These are phyloP conservation scores for Leptoclinus maculatus DNA, from an alignment of 2,797 vertebrate species.

Conservation along the genomic window DNA sequence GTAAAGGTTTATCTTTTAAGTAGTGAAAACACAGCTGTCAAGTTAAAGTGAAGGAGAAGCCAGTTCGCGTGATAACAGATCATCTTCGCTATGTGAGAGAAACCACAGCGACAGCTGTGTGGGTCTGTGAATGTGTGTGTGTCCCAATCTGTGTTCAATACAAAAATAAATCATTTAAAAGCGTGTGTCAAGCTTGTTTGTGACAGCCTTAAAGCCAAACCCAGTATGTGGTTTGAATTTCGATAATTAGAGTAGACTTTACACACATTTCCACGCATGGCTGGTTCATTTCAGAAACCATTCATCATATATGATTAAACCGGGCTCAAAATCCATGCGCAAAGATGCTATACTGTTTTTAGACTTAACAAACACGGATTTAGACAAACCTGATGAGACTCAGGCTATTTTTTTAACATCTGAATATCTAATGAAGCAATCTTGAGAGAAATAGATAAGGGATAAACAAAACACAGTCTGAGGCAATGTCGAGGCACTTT, in stretches of 20 bases:
- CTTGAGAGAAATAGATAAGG: slow-evolving; percentile 2
- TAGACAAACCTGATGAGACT: background rate
- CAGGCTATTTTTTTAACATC: background rate
- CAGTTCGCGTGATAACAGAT: slow-evolving; percentile 60
- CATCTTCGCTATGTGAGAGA: slow-evolving; percentile 52
- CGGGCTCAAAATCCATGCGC: background rate
- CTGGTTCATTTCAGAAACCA: slow-evolving; percentile 21
- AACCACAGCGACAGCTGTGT: slow-evolving; percentile 55
- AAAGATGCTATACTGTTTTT: slow-evolving; percentile 9
- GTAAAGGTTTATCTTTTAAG: background rate
- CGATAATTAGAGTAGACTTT: slow-evolving; percentile 34
- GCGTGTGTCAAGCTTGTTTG: slow-evolving; percentile 46
- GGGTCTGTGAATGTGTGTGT: slow-evolving; percentile 6
- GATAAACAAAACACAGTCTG: slow-evolving; percentile 53
- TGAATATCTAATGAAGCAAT: background rate
- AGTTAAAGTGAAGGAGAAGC: slow-evolving; percentile 30
- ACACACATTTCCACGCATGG: slow-evolving; percentile 18
- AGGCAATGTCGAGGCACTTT: slow-evolving; percentile 38
- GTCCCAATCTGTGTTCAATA: slow-evolving; percentile 47
- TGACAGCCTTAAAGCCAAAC: slow-evolving; percentile 39
- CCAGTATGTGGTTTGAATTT: slow-evolving; percentile 31
- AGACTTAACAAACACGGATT: background rate
- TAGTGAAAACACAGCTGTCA: slow-evolving; percentile 34
- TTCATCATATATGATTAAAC: slow-evolving; percentile 16
- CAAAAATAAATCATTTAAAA: slow-evolving; percentile 55